Evolutionary conservation across 1,140 invertebrate genomes (phyloP), one percentile per base, ranked within the genome.

Genomic region (Panonychus citri): DNA sequence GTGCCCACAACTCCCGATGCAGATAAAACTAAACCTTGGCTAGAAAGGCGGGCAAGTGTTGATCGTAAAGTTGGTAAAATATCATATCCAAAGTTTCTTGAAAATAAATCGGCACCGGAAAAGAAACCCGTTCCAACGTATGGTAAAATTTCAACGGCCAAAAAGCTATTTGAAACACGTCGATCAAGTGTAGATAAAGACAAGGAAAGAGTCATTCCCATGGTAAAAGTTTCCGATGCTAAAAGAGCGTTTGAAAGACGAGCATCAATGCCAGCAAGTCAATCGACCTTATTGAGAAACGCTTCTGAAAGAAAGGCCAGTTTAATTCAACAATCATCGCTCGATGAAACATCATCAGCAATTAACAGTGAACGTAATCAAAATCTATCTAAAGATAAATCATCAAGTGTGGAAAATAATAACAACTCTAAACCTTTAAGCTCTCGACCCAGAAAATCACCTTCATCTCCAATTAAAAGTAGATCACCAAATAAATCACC

Each of bases 171-270:
- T 19, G 24, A 46, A 43, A 48, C 21, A 1, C 15, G 54, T 7
- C 21, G 28, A 43, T 21, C 8, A 26, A 54, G 26, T 56, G n/a
- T 46, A 10, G 25, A 39, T 3, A 40, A 26, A 27, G 57, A 57
- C 8, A 60, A 63, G 57, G 54, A 62, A 27, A 43, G 59, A 17
- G 60, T 66, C 17, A 59, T 66, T 28, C 64, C 64, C 12, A 57
- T 59, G 15, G 54, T 65, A 21, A 65, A 63, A 57, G 64, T 67
- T 3, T 66, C 63, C 0, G 66, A 67, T 56, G 65, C 62, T 17
- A 67, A 67, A 49, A 61, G 57, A 40, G 57, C 51, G n/a, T 65
- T 67, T 59, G 66, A 67, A 55, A 28, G 56, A 30, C 10, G 56
- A 13, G 25, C 40, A 28, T 54, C 51, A 17, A 21, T 54, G 13